Base-by-base conservation (phyloP, 2,888 invertebrate species). In the Ferrisia virgata region DNA sequence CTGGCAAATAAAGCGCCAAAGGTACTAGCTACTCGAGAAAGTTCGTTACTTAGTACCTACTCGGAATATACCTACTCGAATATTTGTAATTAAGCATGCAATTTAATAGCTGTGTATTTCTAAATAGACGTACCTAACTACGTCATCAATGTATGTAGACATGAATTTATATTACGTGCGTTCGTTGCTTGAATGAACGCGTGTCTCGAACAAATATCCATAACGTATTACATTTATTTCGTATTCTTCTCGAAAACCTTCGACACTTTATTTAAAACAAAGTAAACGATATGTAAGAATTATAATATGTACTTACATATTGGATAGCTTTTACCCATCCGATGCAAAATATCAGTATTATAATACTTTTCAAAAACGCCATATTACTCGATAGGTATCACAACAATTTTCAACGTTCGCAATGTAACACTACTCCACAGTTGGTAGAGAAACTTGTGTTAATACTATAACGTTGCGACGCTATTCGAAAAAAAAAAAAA, bases 361-460 rank as follows among this genome's bases (percentile, higher is more conserved):
- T 28, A 28, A 64, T 64, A 64, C 64, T 64, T 64, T 64, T 64
- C 1, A 64, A 28, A 25, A 64, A 15, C 64, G 64, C 28, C 64
- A 64, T 64, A 64, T 15, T 64, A 15, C 64, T 64, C 64, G 64
- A 64, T 25, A n/a, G n/a, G n/a, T n/a, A 53, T 1, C 4, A 53
- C 53, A 4, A 8, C 3, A 64, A 64, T 13, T 28, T 64, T 64
- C 15, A 64, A 64, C 64, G 64, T 64, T 64, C 28, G 4, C 28
- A 64, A 64, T 28, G 31, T 6, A 64, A 64, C 13, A 15, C 58
- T 3, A 64, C 13, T 25, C 64, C 25, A 64, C 64, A 64, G 64
- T 64, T 64, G 64, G 64, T 64, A 64, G 13, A 31, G 64, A 64
- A 64, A 28, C 64, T 64, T 64, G 64, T 64, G 64, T 64, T 64